These are phyloP conservation scores for Cephus pygmeus DNA, from an alignment of 2,888 invertebrate species.

Conservation along the genomic window DNA sequence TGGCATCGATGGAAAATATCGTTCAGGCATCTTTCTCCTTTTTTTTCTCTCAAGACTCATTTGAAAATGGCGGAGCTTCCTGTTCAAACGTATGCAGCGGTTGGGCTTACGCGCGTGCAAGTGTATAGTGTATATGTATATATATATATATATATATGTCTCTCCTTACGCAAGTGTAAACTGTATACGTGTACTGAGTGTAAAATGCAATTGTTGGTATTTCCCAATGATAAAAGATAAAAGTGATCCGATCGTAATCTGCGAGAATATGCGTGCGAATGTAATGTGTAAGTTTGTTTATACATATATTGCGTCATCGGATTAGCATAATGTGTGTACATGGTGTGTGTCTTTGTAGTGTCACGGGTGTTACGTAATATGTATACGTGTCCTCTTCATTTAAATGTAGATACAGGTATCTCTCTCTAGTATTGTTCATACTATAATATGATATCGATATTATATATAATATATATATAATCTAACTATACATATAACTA, in stretches of 20 bases:
- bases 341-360: not conserved
- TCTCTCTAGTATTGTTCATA: constrained; percentile 40
- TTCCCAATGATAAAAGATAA: not conserved
- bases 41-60: not conserved
- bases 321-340: not conserved
- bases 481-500: constrained; percentile 66
- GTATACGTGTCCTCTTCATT: constrained; percentile 1
- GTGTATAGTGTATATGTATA: constrained; percentile 25
- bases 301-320: not conserved
- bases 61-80: not conserved
- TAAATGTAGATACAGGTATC: constrained; percentile 17
- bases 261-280: not conserved
- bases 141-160: not conserved
- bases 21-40: not conserved
- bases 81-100: constrained; percentile 7
- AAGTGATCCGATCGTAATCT: not conserved
- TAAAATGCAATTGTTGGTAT: not conserved
- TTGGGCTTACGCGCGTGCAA: constrained; percentile 23
- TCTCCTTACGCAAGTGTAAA: not conserved
- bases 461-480: constrained; percentile 46
- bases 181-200: not conserved
- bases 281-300: not conserved
- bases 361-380: not conserved
- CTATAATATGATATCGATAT: constrained; percentile 35
- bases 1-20: not conserved